Percentiles rank a stretch among this genome's conserved stretches.
Conservation (phyloP, 2,888 invertebrate species). For the Volucella bombylans region DNA sequence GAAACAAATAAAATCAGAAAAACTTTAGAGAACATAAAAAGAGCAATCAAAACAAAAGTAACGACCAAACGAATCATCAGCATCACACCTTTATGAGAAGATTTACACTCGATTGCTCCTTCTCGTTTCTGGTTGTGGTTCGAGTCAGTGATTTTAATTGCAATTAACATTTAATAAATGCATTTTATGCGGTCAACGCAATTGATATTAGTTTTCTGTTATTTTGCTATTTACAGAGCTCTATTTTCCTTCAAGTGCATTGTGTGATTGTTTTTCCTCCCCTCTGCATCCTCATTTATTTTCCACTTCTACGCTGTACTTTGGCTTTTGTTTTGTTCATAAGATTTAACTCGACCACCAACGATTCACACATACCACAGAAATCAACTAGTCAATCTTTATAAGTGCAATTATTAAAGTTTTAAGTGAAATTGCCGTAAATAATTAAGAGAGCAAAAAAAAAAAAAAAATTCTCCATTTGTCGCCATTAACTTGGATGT, state of each 20-base stretch:
- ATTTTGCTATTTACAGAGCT: conserved; percentile 19
- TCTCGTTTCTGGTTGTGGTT: neutral
- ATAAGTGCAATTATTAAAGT: conserved; percentile 68
- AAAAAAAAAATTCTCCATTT: conserved; percentile 37
- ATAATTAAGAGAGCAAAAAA: conserved; percentile 18
- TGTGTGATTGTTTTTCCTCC: conserved; percentile 39
- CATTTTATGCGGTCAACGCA: conserved; percentile 4
- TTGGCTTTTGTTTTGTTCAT: conserved; percentile 58
- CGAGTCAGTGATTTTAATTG: conserved; percentile 20
- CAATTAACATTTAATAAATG: conserved; percentile 30
- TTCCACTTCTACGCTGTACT: neutral
- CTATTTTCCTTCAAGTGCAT: conserved; percentile 10
- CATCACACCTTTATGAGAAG: neutral
- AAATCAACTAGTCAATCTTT: conserved; percentile 68
- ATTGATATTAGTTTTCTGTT: conserved; percentile 40
- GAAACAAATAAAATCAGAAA: conserved; percentile 22
- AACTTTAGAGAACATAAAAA: neutral
- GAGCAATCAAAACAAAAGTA: conserved; percentile 53
- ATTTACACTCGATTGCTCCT: neutral
- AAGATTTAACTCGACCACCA: conserved; percentile 21
- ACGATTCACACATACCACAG: conserved; percentile 17
- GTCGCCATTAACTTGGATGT: conserved; percentile 79
- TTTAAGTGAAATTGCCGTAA: conserved; percentile 31
- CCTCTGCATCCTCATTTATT: neutral
- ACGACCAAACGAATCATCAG: conserved; percentile 21